These are phyloP conservation scores for Caenorhabditis drosophilae DNA, from an alignment of 2,888 invertebrate species.

Conservation along the genomic window DNA sequence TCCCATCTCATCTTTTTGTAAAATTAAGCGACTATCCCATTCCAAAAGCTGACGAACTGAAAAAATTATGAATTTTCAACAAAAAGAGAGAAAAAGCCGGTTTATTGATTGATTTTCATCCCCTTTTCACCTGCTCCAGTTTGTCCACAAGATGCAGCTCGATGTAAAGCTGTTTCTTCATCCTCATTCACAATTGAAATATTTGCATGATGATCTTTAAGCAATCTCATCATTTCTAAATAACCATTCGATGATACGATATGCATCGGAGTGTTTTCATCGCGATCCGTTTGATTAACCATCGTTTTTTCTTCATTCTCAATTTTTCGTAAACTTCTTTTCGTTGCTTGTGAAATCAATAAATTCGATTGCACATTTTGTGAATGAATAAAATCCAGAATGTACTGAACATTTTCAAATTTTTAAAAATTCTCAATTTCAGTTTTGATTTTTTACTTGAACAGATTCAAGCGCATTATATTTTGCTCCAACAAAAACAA, in stretches of 20 bases:
- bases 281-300: slow-evolving; percentile 71
- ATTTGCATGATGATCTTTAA: slow-evolving; percentile 70
- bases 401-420: slow-evolving; percentile 23
- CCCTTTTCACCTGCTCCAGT: slow-evolving; percentile 25
- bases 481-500: slow-evolving; percentile 49
- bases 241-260: slow-evolving; percentile 70
- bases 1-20: slow-evolving; percentile 56
- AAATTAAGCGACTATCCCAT: slow-evolving; percentile 44
- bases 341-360: not conserved
- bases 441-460: no score
- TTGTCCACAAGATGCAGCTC: slow-evolving; percentile 70
- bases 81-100: not conserved
- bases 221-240: slow-evolving; percentile 47
- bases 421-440: no score
- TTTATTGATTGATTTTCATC: not conserved
- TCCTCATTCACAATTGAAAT: slow-evolving; percentile 72
- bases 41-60: slow-evolving; percentile 42
- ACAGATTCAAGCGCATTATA: slow-evolving; percentile 38
- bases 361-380: not conserved
- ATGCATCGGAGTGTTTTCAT: slow-evolving; percentile 72
- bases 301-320: slow-evolving; percentile 37
- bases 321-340: slow-evolving; percentile 1
- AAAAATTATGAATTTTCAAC: not conserved
- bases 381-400: slow-evolving; percentile 14
- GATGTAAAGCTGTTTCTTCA: slow-evolving; percentile 71